These are phyloP conservation scores for Agrilus planipennis DNA, from an alignment of 1,140 invertebrate genomes.

Conservation along the genomic window DNA sequence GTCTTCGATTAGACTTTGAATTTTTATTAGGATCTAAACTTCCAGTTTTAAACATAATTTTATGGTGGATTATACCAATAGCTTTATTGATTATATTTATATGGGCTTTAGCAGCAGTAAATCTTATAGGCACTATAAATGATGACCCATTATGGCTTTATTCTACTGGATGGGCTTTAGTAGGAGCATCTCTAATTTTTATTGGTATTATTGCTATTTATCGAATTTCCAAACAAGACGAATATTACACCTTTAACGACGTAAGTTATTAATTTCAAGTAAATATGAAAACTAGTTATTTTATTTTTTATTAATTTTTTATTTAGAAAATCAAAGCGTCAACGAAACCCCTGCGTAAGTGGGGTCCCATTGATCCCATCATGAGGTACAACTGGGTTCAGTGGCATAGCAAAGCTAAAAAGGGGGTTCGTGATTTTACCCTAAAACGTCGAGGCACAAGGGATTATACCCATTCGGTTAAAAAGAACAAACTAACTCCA, in stretches of 20 bases:
- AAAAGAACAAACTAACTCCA: conserved; percentile 27
- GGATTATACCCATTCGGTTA: conserved; percentile 47
- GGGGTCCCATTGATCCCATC: conserved; percentile 50
- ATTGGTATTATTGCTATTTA: conserved; percentile 35
- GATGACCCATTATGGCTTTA: conserved; percentile 34
- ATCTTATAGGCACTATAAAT: conserved; percentile 15
- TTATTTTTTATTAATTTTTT: conserved; percentile 6
- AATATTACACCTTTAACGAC: conserved; percentile 26
- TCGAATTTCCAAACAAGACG: conserved; percentile 24
- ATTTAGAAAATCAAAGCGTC: conserved; percentile 44
- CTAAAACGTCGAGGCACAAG: conserved; percentile 43
- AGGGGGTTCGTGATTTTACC: conserved; percentile 43
- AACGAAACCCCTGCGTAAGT: conserved; percentile 44
- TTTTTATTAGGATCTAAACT: conserved; percentile 40
- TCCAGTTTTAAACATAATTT: conserved; percentile 33
- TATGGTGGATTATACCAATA: conserved; percentile 38
- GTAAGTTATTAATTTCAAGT: too few species aligned
- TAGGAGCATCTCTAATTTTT: conserved; percentile 31
- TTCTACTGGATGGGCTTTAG: conserved; percentile 34
- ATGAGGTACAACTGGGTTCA: conserved; percentile 46
- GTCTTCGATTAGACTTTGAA: conserved; percentile 40
- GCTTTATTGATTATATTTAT: conserved; percentile 32
- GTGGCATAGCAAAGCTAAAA: conserved; percentile 31
- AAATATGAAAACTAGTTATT: too few species aligned
- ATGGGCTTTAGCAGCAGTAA: conserved; percentile 31